These are phyloP conservation scores for Falco naumanni DNA, from an alignment of 2,797 vertebrate species.

Conservation along the genomic window DNA sequence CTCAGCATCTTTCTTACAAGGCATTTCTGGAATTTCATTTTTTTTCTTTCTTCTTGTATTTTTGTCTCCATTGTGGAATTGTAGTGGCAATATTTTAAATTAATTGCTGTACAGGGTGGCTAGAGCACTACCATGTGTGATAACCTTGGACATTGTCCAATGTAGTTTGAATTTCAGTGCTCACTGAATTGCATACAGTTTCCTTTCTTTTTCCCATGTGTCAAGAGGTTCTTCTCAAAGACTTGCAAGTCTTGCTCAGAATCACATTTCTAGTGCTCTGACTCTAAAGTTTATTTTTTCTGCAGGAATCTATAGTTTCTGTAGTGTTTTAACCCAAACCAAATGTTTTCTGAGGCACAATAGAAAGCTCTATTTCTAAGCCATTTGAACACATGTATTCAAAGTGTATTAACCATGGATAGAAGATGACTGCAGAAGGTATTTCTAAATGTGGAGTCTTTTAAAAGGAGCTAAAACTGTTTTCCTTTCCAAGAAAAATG, in stretches of 20 bases:
- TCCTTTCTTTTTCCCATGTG: neutral
- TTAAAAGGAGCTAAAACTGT: slow-evolving; percentile 20
- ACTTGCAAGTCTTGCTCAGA: neutral
- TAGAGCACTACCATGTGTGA: neutral
- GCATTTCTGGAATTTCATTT: neutral
- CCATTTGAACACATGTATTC: neutral
- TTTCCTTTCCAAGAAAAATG: slow-evolving; percentile 38
- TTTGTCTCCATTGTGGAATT: neutral
- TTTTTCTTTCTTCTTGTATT: neutral
- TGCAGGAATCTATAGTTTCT: neutral
- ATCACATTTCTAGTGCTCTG: neutral
- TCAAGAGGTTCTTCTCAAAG: neutral
- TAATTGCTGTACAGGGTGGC: neutral
- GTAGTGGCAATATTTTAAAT: neutral
- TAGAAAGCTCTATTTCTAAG: neutral
- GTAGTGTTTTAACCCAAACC: slow-evolving; percentile 1
- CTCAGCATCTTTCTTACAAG: neutral
- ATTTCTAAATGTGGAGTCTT: neutral
- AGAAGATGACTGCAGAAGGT: neutral
- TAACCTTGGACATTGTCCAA: neutral
- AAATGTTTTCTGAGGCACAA: slow-evolving; percentile 21
- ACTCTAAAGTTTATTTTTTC: neutral
- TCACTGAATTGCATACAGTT: neutral
- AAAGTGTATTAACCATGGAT: neutral
- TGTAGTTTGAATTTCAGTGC: neutral